Conservation (phyloP, 2,113 vertebrate species). For the Hiodon tergisus region DNA sequence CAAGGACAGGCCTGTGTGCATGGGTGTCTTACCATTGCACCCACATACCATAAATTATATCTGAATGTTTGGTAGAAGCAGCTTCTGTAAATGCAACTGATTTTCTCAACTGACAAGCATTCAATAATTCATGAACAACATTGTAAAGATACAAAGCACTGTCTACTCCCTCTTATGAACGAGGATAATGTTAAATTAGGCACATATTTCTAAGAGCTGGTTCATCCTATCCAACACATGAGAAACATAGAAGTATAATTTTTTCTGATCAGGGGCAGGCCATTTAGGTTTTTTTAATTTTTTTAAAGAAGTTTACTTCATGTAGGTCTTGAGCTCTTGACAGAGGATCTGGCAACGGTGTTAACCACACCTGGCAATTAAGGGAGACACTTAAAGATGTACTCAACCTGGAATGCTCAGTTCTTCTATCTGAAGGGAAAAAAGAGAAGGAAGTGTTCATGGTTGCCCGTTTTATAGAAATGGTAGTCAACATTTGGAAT, state of each 20-base stretch:
- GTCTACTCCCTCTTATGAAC: slow-evolving; percentile 10
- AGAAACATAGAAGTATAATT: neutral
- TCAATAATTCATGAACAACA: slow-evolving; percentile 46
- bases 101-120: slow-evolving; percentile 43
- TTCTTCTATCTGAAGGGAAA: no score
- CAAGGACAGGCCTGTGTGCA: slow-evolving; percentile 1
- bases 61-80: slow-evolving; percentile 41
- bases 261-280: slow-evolving; percentile 19
- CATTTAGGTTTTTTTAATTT: slow-evolving; percentile 14
- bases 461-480: no score
- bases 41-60: slow-evolving; percentile 41
- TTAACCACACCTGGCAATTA: no score
- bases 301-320: no score
- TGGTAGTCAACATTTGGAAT: no score
- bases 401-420: no score
- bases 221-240: neutral
- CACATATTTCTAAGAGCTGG: neutral
- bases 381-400: no score
- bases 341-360: no score
- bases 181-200: slow-evolving; percentile 12
- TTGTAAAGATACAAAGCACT: slow-evolving; percentile 55
- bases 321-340: no score
- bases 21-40: slow-evolving; percentile 3
- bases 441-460: no score
- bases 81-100: slow-evolving; percentile 35